These are phyloP conservation scores for Oreotragus oreotragus DNA, from an alignment of 2,113 vertebrate genomes.

Conservation along the genomic window DNA sequence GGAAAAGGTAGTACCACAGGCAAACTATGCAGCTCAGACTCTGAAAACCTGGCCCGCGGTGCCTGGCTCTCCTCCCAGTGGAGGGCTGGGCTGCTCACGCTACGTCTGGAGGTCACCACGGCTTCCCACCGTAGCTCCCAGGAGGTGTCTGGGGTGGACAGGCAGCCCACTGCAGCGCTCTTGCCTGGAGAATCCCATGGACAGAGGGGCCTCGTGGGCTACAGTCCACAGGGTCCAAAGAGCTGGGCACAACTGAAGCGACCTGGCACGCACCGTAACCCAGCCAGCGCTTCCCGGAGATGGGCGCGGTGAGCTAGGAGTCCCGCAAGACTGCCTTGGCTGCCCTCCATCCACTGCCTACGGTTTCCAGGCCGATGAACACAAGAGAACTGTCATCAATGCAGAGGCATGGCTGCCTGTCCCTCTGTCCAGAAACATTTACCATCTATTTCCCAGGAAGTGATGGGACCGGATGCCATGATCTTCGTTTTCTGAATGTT, in stretches of 20 bases:
- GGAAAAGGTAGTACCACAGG: fast-evolving
- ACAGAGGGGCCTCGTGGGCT: background rate
- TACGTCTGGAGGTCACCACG: fast-evolving
- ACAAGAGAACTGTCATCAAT: background rate
- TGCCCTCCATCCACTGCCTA: background rate
- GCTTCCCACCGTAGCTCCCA: background rate
- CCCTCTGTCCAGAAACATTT: background rate
- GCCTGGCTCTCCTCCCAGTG: background rate
- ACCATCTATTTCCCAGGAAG: too few relatives aligned
- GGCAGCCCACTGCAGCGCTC: background rate
- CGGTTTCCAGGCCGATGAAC: background rate
- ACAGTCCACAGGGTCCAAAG: background rate
- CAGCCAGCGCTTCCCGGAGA: background rate
- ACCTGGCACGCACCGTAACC: background rate
- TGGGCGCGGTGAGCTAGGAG: background rate
- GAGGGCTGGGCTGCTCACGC: fast-evolving
- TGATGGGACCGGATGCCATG: too few relatives aligned
- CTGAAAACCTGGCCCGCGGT: fast-evolving
- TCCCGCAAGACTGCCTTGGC: too few relatives aligned
- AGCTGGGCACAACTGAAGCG: background rate
- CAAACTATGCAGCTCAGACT: background rate
- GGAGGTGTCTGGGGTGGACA: background rate
- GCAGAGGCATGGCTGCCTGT: background rate
- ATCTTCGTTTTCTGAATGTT: too few relatives aligned
- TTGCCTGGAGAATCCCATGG: background rate